Evolutionary conservation across 2,113 vertebrate species (phyloP), one percentile per base, ranked within the genome.

Genomic region (Ictalurus punctatus): DNA sequence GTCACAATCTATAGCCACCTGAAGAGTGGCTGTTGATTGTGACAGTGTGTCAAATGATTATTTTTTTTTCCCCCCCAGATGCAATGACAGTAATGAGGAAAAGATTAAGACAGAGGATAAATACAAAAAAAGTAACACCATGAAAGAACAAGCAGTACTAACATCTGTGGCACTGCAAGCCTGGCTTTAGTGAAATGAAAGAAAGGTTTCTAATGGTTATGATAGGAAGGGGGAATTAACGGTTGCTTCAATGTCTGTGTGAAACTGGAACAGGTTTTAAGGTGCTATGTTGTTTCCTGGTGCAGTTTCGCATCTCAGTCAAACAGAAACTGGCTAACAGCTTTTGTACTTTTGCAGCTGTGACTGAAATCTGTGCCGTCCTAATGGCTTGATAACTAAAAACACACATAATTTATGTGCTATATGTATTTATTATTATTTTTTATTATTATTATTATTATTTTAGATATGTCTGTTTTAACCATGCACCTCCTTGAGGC

Each of bases 231-330:
- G 59, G 2, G 25, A 34, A 17, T 61, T n/a, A 63, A 44, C 54
- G 59, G 52, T 61, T 40, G 9, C 16, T 30, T 30, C 1, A 8
- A 5, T 78, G 25, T n/a, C 34, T n/a, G 61, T 37, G 27, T 48
- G 37, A 78, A 74, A 83, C 81, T 63, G 56, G 34, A 59, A 86
- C 52, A 76, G 14, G 76, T 56, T 74, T 56, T 58, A 30, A 37
- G 6, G 6, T 27, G 23, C 23, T 19, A 8, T 27, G 2, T 80
- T 19, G 12, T 82, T 87, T 81, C 56, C 78, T 40, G 40, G 21
- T 63, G 44, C 44, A 81, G 63, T 82, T 82, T 82, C 52, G 12
- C 52, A 71, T 82, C 78, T 82, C 78, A 56, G 25, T 34, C 5
- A 58, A 82, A 81, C 14, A 34, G 52, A 82, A 87, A 82, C n/a